phyloP scores from a whole-genome alignment of 2,797 vertebrate genomes.

The Brotula barbata region DNA sequence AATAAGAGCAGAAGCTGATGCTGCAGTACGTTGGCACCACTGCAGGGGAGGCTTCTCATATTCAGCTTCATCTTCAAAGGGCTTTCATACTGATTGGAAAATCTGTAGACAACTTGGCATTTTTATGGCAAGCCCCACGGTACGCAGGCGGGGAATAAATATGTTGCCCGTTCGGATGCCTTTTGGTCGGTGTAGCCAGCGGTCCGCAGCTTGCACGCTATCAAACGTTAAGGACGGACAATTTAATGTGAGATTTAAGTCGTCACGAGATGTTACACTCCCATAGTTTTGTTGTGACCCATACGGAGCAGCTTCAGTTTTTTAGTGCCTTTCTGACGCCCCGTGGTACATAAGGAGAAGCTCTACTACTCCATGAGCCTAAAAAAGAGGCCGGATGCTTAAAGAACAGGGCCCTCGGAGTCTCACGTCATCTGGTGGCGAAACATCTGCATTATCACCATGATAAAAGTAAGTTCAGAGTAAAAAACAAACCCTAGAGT shows the following conservation, averaged over 20 bases:
- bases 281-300: too few species aligned
- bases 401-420: too few species aligned
- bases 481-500: too few species aligned
- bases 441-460: too few species aligned
- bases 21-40: conserved; percentile 43
- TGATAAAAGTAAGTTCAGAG: too few species aligned
- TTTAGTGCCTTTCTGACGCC: too few species aligned
- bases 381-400: too few species aligned
- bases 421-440: too few species aligned
- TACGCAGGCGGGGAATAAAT: conserved; percentile 21
- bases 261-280: too few species aligned
- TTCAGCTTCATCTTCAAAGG: conserved; percentile 61
- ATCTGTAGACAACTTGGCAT: conserved; percentile 39
- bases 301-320: too few species aligned
- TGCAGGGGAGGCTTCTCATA: conserved; percentile 45
- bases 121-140: conserved; percentile 26
- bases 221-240: neutral
- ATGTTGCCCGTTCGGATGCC: conserved; percentile 28
- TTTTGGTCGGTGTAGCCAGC: conserved; percentile 23
- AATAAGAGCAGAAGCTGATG: conserved; percentile 47
- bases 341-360: too few species aligned
- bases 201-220: conserved; percentile 1
- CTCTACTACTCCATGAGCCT: too few species aligned
- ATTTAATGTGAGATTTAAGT: neutral
- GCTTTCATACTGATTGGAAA: conserved; percentile 39